These are phyloP conservation scores for Sebastes taczanowskii DNA, from an alignment of 2,797 vertebrate species.

Conservation along the genomic window DNA sequence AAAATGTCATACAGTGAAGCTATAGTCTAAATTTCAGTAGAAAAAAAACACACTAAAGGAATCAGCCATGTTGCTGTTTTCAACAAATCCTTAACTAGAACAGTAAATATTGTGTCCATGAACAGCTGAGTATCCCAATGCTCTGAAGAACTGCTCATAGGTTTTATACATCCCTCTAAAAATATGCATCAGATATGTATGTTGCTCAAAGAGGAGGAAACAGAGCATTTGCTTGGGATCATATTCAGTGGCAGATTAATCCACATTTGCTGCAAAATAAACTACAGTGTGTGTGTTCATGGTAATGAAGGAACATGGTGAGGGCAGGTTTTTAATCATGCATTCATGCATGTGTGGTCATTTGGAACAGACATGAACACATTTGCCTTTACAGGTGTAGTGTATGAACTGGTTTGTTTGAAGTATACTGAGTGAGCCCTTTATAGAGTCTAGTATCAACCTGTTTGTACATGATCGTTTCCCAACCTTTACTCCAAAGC, in stretches of 20 bases:
- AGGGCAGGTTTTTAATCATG: not conserved
- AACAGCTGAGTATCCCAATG: not conserved
- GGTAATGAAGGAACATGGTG: not conserved
- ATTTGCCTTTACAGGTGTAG: not conserved
- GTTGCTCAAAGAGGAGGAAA: not conserved
- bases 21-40: not conserved
- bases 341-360: not conserved
- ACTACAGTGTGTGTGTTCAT: not conserved
- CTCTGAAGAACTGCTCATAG: not conserved
- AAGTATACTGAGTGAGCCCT: not conserved
- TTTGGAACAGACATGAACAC: not conserved
- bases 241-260: not conserved
- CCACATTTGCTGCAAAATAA: not conserved
- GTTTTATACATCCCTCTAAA: not conserved
- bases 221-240: not conserved
- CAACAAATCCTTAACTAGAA: not conserved
- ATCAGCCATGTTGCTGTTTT: not conserved
- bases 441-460: not conserved
- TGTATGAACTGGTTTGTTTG: not conserved
- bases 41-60: not conserved
- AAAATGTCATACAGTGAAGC: not conserved
- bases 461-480: not conserved
- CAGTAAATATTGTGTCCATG: not conserved
- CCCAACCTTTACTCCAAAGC: too few species aligned
- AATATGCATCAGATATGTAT: not conserved